Evolutionary conservation across 2,888 invertebrate genomes (phyloP).

Genomic region (Cerastoderma edule): DNA sequence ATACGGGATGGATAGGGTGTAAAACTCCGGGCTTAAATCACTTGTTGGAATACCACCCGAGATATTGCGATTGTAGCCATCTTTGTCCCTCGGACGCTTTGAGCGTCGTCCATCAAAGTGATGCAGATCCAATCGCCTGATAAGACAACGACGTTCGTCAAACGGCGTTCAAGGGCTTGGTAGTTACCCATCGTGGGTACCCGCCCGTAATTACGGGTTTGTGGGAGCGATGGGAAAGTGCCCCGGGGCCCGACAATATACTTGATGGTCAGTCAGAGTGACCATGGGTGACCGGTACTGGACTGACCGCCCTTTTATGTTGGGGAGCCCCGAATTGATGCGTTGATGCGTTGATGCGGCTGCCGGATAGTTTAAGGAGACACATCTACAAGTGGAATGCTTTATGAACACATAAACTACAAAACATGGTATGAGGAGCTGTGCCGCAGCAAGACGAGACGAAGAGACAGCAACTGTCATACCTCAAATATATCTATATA

Average conservation of each 20-base stretch:
- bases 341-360: not conserved
- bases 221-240: constrained; percentile 44
- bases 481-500: too few species aligned
- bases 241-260: constrained; percentile 42
- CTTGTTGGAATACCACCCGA: too few species aligned
- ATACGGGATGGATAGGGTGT: too few species aligned
- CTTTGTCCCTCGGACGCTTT: constrained; percentile 15
- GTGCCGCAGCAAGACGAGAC: too few species aligned
- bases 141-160: constrained; percentile 60
- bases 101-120: constrained; percentile 40
- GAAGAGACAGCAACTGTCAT: too few species aligned
- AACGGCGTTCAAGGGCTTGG: constrained; percentile 29
- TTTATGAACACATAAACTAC: too few species aligned
- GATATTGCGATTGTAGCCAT: too few species aligned
- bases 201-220: constrained; percentile 52
- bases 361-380: constrained; percentile 18
- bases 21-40: too few species aligned
- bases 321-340: constrained; percentile 4
- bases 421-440: too few species aligned
- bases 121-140: constrained; percentile 45
- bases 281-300: constrained; percentile 24
- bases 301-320: constrained; percentile 14
- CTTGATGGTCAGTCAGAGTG: constrained; percentile 35
- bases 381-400: constrained; percentile 14
- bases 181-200: constrained; percentile 1